Percentiles rank a stretch among this genome's conserved stretches.
phyloP scores from a whole-genome alignment of 2,888 invertebrate species.

The Troides oblongomaculatus region DNA sequence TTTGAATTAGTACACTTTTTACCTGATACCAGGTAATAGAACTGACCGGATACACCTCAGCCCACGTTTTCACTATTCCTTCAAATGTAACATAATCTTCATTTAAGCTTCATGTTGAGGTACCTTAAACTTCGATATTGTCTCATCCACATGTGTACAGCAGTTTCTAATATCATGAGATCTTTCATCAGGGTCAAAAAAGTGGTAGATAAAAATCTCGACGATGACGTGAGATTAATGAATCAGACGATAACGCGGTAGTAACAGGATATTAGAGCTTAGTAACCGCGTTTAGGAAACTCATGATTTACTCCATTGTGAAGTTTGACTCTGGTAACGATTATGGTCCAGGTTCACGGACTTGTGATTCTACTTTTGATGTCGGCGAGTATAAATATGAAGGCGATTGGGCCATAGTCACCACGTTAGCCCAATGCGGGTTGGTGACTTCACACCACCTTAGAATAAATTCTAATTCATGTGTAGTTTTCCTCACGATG shows the following conservation, averaged over 20 bases:
- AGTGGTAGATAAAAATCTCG: slow-evolving; percentile 3
- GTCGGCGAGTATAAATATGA: neutral
- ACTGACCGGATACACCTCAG: neutral
- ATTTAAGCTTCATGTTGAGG: neutral
- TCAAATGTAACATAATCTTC: neutral
- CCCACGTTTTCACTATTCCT: neutral
- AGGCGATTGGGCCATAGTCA: too few species aligned
- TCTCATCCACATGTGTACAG: slow-evolving; percentile 16
- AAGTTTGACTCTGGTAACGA: neutral
- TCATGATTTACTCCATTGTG: neutral
- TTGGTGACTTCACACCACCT: too few species aligned
- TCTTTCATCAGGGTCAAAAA: slow-evolving; percentile 23
- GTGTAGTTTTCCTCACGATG: too few species aligned
- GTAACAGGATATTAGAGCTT: neutral
- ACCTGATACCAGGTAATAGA: neutral
- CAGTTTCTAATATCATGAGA: slow-evolving; percentile 27
- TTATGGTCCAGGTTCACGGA: slow-evolving; percentile 7
- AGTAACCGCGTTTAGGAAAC: neutral
- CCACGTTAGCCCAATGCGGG: too few species aligned
- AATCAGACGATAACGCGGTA: neutral
- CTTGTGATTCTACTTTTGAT: slow-evolving; percentile 11
- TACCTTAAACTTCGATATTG: neutral
- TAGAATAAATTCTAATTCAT: too few species aligned
- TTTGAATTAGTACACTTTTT: neutral
- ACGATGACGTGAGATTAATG: neutral